Percentiles rank a stretch among this genome's conserved stretches.
Conservation (phyloP, 2,113 vertebrate genomes). For the Nesogale talazaci region DNA sequence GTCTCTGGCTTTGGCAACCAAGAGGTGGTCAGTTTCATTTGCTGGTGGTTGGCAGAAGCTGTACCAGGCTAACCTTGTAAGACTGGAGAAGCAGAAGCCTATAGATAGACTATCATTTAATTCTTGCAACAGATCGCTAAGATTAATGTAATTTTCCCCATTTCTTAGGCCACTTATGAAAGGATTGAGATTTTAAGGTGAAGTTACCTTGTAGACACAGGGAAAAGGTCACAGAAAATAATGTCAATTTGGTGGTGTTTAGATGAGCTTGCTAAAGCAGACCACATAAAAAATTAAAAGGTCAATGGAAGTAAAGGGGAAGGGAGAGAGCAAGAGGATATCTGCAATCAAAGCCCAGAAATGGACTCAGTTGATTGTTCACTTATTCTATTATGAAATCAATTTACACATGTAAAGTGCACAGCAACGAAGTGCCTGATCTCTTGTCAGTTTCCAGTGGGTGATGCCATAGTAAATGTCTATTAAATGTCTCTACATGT, state of each 20-base stretch:
- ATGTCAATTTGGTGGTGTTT: not conserved
- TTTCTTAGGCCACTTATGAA: slow-evolving; percentile 5
- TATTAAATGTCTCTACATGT: not conserved
- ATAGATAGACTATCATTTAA: not conserved
- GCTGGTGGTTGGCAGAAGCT: not conserved
- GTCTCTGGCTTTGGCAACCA: not conserved
- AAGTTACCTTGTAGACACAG: no score
- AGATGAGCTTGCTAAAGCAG: not conserved
- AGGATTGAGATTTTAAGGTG: not conserved
- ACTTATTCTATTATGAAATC: not conserved
- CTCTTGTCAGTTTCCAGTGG: accelerated
- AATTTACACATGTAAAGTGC: accelerated
- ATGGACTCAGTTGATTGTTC: not conserved
- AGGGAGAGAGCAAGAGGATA: not conserved
- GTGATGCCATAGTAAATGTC: not conserved
- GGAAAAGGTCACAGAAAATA: not conserved
- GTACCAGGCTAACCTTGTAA: not conserved
- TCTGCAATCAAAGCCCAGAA: not conserved
- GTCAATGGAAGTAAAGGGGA: not conserved
- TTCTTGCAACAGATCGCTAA: not conserved
- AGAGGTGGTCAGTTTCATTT: not conserved
- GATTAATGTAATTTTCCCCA: not conserved
- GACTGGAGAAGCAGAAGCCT: not conserved
- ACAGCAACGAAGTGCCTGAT: accelerated
- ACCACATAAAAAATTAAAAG: not conserved